A percentile compares a stretch with the other conserved stretches of the same genome.
Conservation (phyloP, 2,113 vertebrate genomes). For the Eulacestoma nigropectus region DNA sequence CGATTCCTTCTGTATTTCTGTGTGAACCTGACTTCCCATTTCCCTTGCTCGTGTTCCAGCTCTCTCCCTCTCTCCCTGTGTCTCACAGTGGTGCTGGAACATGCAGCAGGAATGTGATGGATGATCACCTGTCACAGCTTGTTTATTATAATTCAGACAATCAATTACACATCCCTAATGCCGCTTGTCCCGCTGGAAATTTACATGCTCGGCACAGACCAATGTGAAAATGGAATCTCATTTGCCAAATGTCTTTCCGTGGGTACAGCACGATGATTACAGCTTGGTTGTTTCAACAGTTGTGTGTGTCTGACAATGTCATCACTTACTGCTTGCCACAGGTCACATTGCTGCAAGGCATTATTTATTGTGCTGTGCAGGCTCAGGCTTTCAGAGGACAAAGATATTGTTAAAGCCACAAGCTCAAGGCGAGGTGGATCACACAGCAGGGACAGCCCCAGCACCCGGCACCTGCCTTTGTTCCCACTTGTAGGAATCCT, state of each 20-base stretch:
- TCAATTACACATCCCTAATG: constrained; percentile 76
- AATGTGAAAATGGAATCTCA: constrained; percentile 73
- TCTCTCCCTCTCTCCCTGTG: not conserved
- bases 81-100: constrained; percentile 49
- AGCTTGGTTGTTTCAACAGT: constrained; percentile 71
- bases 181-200: constrained; percentile 71
- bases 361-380: constrained; percentile 64
- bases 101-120: constrained; percentile 66
- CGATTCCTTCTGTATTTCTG: not conserved
- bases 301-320: constrained; percentile 64
- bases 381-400: constrained; percentile 48
- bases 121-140: constrained; percentile 76
- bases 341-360: constrained; percentile 64
- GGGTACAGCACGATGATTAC: constrained; percentile 61
- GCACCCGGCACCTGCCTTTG: not conserved
- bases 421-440: not conserved
- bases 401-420: constrained; percentile 29
- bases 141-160: constrained; percentile 79
- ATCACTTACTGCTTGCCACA: constrained; percentile 71
- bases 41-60: not conserved
- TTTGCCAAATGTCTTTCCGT: constrained; percentile 75
- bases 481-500: not conserved
- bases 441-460: not conserved
- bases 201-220: constrained; percentile 75
- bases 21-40: not conserved